Evolutionary conservation across 2,113 vertebrate genomes (phyloP), one percentile per base, ranked within the genome.

Genomic region (Dipodomys stephensi): DNA sequence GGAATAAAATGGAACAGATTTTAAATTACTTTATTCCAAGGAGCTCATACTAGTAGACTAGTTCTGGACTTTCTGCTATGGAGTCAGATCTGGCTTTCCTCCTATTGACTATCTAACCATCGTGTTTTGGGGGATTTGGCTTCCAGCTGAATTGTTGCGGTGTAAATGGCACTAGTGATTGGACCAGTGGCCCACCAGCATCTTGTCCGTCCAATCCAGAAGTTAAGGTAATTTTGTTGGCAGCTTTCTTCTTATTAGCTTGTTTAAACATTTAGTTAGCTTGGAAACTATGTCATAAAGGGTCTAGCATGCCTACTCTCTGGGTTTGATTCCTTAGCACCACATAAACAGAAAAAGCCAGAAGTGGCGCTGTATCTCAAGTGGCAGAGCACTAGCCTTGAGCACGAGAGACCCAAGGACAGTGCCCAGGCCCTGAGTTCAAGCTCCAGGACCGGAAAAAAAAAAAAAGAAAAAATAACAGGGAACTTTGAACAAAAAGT

Each of bases 111-210:
- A 88, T 82, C 87, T 96, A 96, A 97, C 35, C 13, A 77, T 71
- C 25, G 32, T 32, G 6, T 76, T 85, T 92, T 72, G 0, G 39
- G 64, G 78, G 19, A 1, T 82, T 95, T 96, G 69, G 1, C 19
- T 94, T 97, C 80, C 64, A 98, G 97, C 71, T 98, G 35, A 30
- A 96, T 2, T 98, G 97, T 62, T 98, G 97, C 77, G 97, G 97
- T 89, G 27, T 98, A 79, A 97, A 98, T 73, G 53, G 90, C 19
- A 96, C 96, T 0, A 91, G 64, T 11, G 95, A 97, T 30, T 97
- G 97, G 97, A 25, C 0, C 0, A 0, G 1, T 0, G 0, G 2
- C 4, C 46, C 12, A 78, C 97, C 97, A 60, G 4, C 6, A 39
- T 97, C 97, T 78, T 98, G 97, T 77, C 97, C 97, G 3, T 0